phyloP scores from a whole-genome alignment of 1,140 invertebrate species.

The Lepidostoma basale region DNA sequence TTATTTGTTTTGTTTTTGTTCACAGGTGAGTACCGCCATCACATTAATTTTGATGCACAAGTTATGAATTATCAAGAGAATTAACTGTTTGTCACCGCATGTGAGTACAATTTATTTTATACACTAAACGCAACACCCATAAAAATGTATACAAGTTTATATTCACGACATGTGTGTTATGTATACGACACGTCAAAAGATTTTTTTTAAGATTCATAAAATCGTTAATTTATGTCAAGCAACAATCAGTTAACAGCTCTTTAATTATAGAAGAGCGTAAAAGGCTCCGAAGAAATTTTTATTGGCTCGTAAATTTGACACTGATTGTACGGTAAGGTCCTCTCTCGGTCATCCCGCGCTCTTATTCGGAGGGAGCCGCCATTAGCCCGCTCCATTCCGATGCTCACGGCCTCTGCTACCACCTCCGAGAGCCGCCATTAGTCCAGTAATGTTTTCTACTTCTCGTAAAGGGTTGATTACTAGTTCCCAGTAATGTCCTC shows the following conservation, averaged over 20 bases:
- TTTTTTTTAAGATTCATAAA: too few species aligned
- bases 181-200: too few species aligned
- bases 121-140: too few species aligned
- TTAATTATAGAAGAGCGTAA: slow-evolving; percentile 1
- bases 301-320: slow-evolving; percentile 12
- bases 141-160: too few species aligned
- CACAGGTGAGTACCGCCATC: too few species aligned
- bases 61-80: too few species aligned
- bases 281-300: background rate
- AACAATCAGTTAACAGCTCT: slow-evolving; percentile 3
- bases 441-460: slow-evolving; percentile 7
- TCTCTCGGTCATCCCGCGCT: background rate
- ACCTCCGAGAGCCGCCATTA: background rate
- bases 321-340: background rate
- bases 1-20: too few species aligned
- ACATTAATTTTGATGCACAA: too few species aligned
- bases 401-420: too few species aligned
- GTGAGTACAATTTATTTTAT: too few species aligned
- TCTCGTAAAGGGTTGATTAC: slow-evolving; percentile 11
- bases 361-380: background rate
- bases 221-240: background rate
- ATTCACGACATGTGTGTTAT: too few species aligned
- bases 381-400: background rate
- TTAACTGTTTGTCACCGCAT: too few species aligned
- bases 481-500: background rate